Evolutionary conservation across 2,888 invertebrate genomes (phyloP), one percentile per base, ranked within the genome.

Genomic region (Lampropteryx suffumata): DNA sequence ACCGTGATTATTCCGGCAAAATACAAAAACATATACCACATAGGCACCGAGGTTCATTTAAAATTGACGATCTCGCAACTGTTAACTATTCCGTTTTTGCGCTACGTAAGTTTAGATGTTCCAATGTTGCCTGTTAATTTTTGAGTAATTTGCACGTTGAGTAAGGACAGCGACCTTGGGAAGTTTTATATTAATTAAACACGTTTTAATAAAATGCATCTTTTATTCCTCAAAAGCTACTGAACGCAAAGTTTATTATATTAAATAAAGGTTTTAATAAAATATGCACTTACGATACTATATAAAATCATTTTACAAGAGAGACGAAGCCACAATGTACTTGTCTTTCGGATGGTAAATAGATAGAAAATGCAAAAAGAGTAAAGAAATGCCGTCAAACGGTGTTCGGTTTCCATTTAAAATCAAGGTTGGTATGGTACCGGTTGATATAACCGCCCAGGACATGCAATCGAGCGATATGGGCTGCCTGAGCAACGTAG

Each of bases 91-190:
- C 26, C 27, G n/a, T 17, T 27, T 37, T 57, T 39, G 35, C 12
- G 46, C 58, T 54, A 50, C 50, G 47, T 27, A 50, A 59, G 60
- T 65, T 59, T 50, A 55, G 55, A 61, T 56, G 50, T 44, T 35
- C 60, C 67, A n/a, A n/a, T n/a, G n/a, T 66, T 63, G 27, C 21
- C 75, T 74, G 75, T 80, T 73, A 76, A 75, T 75, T 76, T 77
- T 76, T 73, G 55, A 74, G 55, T 58, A 66, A 29, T 39, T 35
- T 34, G 5, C 8, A 14, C 43, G 9, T 11, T 35, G 29, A 17
- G 14, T 6, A 10, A 33, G 10, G 12, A 17, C 17, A 17, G 17
- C 17, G 4, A 3, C 17, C 2, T 17, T 17, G 3, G n/a, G 17
- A 17, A 17, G 4, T 17, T 17, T 17, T 17, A 17, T 4, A 17